Percentiles rank a stretch among this genome's conserved stretches.
Conservation (phyloP, 2,888 invertebrate species). For the Leptura quadrifasciata region DNA sequence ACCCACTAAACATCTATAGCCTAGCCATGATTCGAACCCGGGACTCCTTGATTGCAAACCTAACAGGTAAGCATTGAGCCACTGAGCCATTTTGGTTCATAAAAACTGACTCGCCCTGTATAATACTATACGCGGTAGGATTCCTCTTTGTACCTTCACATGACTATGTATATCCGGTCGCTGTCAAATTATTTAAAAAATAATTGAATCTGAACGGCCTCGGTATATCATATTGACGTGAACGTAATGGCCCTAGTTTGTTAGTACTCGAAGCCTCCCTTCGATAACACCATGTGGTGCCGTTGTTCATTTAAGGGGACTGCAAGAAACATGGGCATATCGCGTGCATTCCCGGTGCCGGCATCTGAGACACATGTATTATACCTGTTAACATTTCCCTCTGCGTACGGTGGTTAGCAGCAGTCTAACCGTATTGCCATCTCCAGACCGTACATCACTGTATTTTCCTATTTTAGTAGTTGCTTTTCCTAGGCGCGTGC, state of each 20-base stretch:
- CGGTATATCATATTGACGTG: slow-evolving; percentile 1
- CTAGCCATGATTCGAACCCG: too few species aligned
- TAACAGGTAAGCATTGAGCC: too few species aligned
- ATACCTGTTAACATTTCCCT: slow-evolving; percentile 37
- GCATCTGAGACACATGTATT: slow-evolving; percentile 32
- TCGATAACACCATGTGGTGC: slow-evolving; percentile 10
- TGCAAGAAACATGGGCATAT: slow-evolving; percentile 19
- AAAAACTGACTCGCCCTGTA: too few species aligned
- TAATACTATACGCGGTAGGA: too few species aligned
- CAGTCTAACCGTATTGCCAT: slow-evolving; percentile 5
- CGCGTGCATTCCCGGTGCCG: slow-evolving; percentile 17
- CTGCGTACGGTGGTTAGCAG: slow-evolving; percentile 17
- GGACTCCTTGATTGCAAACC: too few species aligned
- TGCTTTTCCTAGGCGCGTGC: slow-evolving; percentile 14
- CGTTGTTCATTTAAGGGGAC: slow-evolving; percentile 8
- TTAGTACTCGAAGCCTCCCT: slow-evolving; percentile 10
- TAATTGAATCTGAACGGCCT: slow-evolving; percentile 1
- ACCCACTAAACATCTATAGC: too few species aligned
- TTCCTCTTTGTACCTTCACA: too few species aligned
- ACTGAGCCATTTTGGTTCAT: too few species aligned
- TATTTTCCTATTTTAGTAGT: slow-evolving; percentile 4
- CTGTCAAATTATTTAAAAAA: slow-evolving; percentile 1
- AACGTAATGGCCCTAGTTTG: slow-evolving; percentile 4
- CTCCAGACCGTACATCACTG: not conserved
- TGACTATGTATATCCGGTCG: too few species aligned